Evolutionary conservation across 2,888 invertebrate genomes (phyloP).

Genomic region (Mystacides longicornis): DNA sequence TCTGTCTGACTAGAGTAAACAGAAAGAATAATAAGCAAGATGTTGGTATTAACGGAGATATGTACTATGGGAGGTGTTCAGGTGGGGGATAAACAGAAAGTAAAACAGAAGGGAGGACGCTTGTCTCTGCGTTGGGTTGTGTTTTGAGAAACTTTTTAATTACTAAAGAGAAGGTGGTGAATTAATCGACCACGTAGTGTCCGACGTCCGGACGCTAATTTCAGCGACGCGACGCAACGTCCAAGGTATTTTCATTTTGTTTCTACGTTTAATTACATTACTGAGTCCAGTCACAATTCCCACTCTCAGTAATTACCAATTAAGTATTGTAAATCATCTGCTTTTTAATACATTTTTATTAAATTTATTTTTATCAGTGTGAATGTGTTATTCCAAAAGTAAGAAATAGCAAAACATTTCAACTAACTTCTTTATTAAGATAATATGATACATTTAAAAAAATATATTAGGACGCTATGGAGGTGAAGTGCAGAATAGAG

Average conservation of each 20-base stretch:
- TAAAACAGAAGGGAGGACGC: background rate
- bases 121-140: background rate
- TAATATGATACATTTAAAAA: no score
- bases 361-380: background rate
- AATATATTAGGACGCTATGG: no score
- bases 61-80: no score
- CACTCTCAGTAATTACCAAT: no score
- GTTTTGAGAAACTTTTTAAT: conserved; percentile 26
- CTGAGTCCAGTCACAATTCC: no score
- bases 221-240: background rate
- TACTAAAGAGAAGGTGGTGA: conserved; percentile 20
- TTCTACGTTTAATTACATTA: no score
- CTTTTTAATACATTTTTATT: no score
- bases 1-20: background rate
- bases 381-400: background rate
- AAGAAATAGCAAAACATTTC: no score
- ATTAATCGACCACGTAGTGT: conserved; percentile 16
- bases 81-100: conserved; percentile 4
- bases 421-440: no score
- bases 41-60: background rate
- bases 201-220: background rate
- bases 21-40: background rate
- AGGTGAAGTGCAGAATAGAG: no score
- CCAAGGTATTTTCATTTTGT: conserved; percentile 6
- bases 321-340: no score